These are phyloP conservation scores for Cerastis leucographa DNA, from an alignment of 2,888 invertebrate genomes.

Conservation along the genomic window DNA sequence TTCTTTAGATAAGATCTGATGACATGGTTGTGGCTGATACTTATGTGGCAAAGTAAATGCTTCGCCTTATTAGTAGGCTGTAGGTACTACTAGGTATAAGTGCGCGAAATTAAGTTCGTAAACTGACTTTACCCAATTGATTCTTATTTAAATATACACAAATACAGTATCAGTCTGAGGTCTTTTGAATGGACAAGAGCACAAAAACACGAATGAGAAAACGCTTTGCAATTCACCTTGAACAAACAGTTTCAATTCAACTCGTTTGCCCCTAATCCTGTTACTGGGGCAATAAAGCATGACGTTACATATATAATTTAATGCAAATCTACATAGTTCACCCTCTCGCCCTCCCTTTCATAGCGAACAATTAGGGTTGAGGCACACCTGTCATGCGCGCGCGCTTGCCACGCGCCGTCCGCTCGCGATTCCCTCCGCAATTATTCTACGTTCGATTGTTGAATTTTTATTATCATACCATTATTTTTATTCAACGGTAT, in stretches of 20 bases:
- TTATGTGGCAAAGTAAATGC: not conserved
- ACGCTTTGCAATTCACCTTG: constrained; percentile 37
- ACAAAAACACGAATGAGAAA: not conserved
- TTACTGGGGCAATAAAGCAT: constrained; percentile 39
- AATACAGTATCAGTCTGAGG: not conserved
- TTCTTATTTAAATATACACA: not conserved
- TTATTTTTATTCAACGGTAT: constrained; percentile 68
- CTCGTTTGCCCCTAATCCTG: constrained; percentile 33
- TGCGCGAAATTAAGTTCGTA: not conserved
- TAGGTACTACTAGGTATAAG: not conserved
- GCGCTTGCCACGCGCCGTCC: constrained; percentile 74
- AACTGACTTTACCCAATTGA: not conserved
- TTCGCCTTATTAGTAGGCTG: not conserved
- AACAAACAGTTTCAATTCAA: constrained; percentile 36
- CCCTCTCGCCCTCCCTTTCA: constrained; percentile 69
- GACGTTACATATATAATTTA: constrained; percentile 55
- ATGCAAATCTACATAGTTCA: constrained; percentile 62
- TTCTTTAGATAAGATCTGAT: not conserved
- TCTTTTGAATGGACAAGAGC: not conserved
- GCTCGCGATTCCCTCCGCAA: constrained; percentile 69
- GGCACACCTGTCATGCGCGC: constrained; percentile 73
- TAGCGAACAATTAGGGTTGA: constrained; percentile 65
- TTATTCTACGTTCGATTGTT: constrained; percentile 66
- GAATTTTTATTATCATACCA: constrained; percentile 61
- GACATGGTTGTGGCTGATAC: not conserved